Evolutionary conservation across 2,888 invertebrate genomes (phyloP).

Genomic region (Thera obeliscata): DNA sequence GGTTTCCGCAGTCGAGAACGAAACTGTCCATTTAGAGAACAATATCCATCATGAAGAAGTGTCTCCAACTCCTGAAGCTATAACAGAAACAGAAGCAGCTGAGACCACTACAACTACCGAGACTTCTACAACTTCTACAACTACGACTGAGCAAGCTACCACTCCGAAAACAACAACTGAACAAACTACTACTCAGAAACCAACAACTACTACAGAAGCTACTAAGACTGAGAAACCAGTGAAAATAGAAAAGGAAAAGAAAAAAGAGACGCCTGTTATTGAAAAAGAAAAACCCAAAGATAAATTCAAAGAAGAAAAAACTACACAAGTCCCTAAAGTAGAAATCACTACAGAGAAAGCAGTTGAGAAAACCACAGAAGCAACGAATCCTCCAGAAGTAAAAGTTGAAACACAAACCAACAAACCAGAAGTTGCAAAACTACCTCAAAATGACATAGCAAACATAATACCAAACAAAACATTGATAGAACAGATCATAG

Average conservation of each 20-base stretch:
- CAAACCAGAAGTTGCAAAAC: slow-evolving; percentile 5
- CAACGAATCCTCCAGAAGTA: slow-evolving; percentile 27
- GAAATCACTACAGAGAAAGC: slow-evolving; percentile 37
- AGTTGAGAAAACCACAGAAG: slow-evolving; percentile 38
- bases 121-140: slow-evolving; percentile 45
- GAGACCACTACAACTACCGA: slow-evolving; percentile 51
- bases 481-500: slow-evolving; percentile 59
- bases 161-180: slow-evolving; percentile 55
- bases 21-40: slow-evolving; percentile 69
- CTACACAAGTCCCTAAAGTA: slow-evolving; percentile 31
- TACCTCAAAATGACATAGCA: slow-evolving; percentile 34
- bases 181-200: slow-evolving; percentile 43
- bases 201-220: slow-evolving; percentile 53
- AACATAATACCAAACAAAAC: slow-evolving; percentile 53
- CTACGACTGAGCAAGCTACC: slow-evolving; percentile 47
- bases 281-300: slow-evolving; percentile 68
- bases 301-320: slow-evolving; percentile 47
- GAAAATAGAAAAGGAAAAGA: slow-evolving; percentile 68
- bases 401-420: slow-evolving; percentile 17
- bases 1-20: slow-evolving; percentile 66
- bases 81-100: slow-evolving; percentile 57
- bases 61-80: slow-evolving; percentile 52
- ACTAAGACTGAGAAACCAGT: slow-evolving; percentile 48
- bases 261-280: slow-evolving; percentile 58
- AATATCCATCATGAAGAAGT: slow-evolving; percentile 64